phyloP scores from a whole-genome alignment of 2,797 vertebrate species.

The Capromys pilorides region DNA sequence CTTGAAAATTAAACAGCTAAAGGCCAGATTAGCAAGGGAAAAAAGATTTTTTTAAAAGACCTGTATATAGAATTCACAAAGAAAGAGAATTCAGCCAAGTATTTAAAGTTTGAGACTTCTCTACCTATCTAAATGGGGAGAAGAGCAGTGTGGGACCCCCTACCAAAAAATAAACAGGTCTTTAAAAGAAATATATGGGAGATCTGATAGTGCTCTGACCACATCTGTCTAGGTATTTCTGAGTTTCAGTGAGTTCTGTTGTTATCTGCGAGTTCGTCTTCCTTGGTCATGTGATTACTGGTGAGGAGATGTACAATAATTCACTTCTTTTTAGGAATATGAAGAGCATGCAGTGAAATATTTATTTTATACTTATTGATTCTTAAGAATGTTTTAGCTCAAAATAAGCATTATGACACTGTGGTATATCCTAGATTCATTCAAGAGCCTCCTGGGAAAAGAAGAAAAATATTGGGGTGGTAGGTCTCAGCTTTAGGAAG shows the following conservation, averaged over 20 bases:
- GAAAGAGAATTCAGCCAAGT: background rate
- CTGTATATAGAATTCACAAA: background rate
- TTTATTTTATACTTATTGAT: background rate
- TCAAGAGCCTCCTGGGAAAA: background rate
- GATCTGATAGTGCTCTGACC: background rate
- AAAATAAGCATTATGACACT: background rate
- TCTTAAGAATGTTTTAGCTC: background rate
- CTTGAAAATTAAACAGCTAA: background rate
- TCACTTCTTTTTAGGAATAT: background rate
- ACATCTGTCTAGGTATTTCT: background rate
- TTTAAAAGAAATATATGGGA: background rate
- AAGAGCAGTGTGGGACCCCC: background rate
- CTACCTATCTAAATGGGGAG: background rate
- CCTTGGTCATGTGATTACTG: rapidly evolving
- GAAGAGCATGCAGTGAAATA: background rate
- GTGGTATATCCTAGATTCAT: background rate
- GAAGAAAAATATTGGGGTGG: rapidly evolving
- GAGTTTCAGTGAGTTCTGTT: background rate
- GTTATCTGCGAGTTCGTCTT: background rate
- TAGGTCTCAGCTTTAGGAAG: background rate
- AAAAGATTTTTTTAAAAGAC: background rate
- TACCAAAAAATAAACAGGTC: background rate
- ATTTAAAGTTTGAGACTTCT: background rate
- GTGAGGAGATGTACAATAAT: background rate
- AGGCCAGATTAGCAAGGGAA: background rate